Percentiles rank a stretch among this genome's conserved stretches.
Conservation (phyloP, 2,888 invertebrate genomes). For the Gortyna flavago region DNA sequence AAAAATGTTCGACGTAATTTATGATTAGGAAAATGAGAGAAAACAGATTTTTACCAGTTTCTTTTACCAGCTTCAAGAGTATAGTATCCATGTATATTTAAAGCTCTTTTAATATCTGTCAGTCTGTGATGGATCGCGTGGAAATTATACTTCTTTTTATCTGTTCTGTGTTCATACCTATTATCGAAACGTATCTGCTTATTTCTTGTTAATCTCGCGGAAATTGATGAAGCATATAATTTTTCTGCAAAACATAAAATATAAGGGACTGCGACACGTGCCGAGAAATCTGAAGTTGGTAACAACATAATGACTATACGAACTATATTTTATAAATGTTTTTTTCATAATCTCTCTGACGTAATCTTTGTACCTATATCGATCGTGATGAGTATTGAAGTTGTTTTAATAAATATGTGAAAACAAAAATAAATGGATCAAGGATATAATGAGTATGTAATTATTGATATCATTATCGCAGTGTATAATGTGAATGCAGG, state of each 20-base stretch:
- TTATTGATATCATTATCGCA: constrained; percentile 70
- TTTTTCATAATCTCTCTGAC: neutral
- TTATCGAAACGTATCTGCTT: constrained; percentile 13
- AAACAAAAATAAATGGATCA: constrained; percentile 66
- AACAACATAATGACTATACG: neutral
- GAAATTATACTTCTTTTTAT: no score
- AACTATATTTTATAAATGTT: neutral
- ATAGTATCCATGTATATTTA: constrained; percentile 27
- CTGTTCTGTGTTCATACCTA: neutral
- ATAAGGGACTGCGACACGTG: neutral
- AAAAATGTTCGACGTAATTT: constrained; percentile 65
- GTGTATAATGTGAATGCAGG: constrained; percentile 67
- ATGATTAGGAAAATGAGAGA: constrained; percentile 63
- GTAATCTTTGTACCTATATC: constrained; percentile 1
- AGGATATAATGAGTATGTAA: constrained; percentile 67
- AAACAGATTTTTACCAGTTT: constrained; percentile 57
- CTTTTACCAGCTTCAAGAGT: constrained; percentile 50
- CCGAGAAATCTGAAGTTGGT: neutral
- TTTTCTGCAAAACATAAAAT: neutral
- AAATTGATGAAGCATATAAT: constrained; percentile 21
- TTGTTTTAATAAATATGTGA: constrained; percentile 39
- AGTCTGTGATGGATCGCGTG: constrained; percentile 14
- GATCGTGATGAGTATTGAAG: constrained; percentile 18
- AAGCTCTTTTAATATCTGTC: constrained; percentile 23
- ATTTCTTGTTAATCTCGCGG: constrained; percentile 3